Evolutionary conservation across 2,113 vertebrate genomes (phyloP).

Genomic region (Vombatus ursinus): DNA sequence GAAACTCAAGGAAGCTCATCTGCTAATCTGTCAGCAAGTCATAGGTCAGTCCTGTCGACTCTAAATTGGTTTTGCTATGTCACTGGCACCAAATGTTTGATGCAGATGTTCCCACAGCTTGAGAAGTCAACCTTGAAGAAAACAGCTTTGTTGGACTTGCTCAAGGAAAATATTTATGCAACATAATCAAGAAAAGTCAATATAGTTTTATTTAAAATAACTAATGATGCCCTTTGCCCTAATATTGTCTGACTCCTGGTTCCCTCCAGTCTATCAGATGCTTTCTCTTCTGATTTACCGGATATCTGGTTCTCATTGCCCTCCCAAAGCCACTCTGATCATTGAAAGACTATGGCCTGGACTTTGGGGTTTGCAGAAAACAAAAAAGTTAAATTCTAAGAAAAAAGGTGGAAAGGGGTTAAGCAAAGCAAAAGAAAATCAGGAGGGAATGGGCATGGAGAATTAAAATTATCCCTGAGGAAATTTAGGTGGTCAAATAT

Average conservation of each 20-base stretch:
- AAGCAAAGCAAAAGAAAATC: too few species aligned
- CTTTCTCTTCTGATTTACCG: slow-evolving; percentile 44
- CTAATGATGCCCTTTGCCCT: slow-evolving; percentile 21
- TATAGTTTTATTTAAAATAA: slow-evolving; percentile 62
- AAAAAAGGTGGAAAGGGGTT: too few species aligned
- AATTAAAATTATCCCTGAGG: too few species aligned
- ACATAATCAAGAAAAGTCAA: slow-evolving; percentile 52
- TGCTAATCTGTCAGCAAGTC: slow-evolving; percentile 76
- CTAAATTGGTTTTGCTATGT: slow-evolving; percentile 73
- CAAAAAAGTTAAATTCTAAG: background rate
- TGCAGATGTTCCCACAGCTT: slow-evolving; percentile 70
- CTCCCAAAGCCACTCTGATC: slow-evolving; percentile 2
- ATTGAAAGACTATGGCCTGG: background rate
- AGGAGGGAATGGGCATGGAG: too few species aligned
- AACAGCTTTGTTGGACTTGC: slow-evolving; percentile 60
- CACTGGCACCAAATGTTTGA: slow-evolving; percentile 53
- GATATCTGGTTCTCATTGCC: slow-evolving; percentile 2
- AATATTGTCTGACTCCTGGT: background rate
- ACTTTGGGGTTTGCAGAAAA: background rate
- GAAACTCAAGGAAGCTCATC: slow-evolving; percentile 71
- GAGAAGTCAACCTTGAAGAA: slow-evolving; percentile 58
- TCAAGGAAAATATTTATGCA: slow-evolving; percentile 52
- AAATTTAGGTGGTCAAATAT: too few species aligned
- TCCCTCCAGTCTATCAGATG: slow-evolving; percentile 13
- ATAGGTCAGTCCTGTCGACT: slow-evolving; percentile 65